A percentile compares a stretch with the other conserved stretches of the same genome.
These are phyloP conservation scores for Peucedramus taeniatus DNA, from an alignment of 2,113 vertebrate species.

Conservation along the genomic window DNA sequence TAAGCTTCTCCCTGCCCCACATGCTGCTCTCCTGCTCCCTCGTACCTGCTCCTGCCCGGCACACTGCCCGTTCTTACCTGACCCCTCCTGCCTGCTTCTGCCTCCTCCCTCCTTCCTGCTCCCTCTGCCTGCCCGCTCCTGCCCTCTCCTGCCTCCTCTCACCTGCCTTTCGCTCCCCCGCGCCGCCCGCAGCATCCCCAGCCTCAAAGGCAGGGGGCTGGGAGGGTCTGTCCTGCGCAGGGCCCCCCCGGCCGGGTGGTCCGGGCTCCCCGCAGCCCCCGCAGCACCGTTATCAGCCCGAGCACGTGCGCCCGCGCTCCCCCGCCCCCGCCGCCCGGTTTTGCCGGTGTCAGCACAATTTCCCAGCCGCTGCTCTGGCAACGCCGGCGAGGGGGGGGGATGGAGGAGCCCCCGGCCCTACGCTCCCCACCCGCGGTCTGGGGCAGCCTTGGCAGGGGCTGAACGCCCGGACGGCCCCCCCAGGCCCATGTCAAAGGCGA, in stretches of 20 bases:
- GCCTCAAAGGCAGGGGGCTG: background rate
- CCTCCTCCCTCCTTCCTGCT: background rate
- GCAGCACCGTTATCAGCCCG: background rate
- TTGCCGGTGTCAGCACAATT: conserved; percentile 65
- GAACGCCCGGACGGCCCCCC: background rate
- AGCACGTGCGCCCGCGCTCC: conserved; percentile 13
- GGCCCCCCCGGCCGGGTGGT: background rate
- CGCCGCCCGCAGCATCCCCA: background rate
- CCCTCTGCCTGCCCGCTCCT: background rate
- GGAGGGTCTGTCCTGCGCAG: background rate
- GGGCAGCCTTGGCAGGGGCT: background rate
- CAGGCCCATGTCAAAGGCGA: background rate
- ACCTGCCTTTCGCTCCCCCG: background rate
- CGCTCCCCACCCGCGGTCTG: background rate
- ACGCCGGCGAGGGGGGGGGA: background rate
- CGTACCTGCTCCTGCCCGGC: background rate
- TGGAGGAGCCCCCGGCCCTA: background rate
- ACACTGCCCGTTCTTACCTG: background rate
- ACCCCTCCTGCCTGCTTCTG: background rate
- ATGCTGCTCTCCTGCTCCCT: background rate
- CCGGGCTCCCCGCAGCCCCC: background rate
- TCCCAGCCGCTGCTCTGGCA: conserved; percentile 42
- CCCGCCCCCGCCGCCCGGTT: background rate
- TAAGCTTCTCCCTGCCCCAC: background rate
- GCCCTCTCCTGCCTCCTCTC: background rate